Base-by-base conservation (phyloP, 37 sponge, comb jelly and placozoan genomes). In the Corticium candelabrum region DNA sequence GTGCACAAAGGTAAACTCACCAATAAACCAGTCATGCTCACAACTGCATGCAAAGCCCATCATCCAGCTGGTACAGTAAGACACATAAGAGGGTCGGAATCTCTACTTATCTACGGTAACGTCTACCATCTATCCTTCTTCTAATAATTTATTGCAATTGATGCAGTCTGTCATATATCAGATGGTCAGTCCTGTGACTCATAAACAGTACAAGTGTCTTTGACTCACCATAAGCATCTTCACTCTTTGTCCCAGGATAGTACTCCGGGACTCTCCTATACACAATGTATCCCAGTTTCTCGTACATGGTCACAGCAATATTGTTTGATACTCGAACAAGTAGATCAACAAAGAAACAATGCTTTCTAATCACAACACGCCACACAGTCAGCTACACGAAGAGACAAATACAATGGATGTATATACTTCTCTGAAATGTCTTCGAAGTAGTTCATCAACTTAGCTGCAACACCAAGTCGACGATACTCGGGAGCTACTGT, bases 311-410 rank as follows among this genome's bases (percentile, higher is more conserved):
- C 36, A 93, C 90, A 2, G 99, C 99, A 7, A 91, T 85, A 4
- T 40, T 74, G 81, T 97, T 97, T 38, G 88, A 86, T 3, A 89
- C 88, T 27, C 99, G 88, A 0, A 97, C 99, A 86, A 94, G 93
- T 43, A 97, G 77, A 74, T 97, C 99, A 0, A 97, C 94, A 72
- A 94, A 97, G 67, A 83, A 97, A 69, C 91, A 90, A 74, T 91
- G 89, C 41, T 94, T 91, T 83, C 73, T 78, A 30, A 74, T 32
- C 11, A 37, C 7, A 4, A 5, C n/a, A 62, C 41, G 50, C 50
- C 30, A 62, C 40, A 40, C 40, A 21, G 29, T 15, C 43, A 21
- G 0, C 7, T 40, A 27, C 30, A 76, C 11, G 31, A 70, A 27
- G 31, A 30, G 73, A 4, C 31, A 70, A 7, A 70, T 27, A 93